Evolutionary conservation across 2,113 vertebrate species (phyloP).

Genomic region (Corythoichthys intestinalis): DNA sequence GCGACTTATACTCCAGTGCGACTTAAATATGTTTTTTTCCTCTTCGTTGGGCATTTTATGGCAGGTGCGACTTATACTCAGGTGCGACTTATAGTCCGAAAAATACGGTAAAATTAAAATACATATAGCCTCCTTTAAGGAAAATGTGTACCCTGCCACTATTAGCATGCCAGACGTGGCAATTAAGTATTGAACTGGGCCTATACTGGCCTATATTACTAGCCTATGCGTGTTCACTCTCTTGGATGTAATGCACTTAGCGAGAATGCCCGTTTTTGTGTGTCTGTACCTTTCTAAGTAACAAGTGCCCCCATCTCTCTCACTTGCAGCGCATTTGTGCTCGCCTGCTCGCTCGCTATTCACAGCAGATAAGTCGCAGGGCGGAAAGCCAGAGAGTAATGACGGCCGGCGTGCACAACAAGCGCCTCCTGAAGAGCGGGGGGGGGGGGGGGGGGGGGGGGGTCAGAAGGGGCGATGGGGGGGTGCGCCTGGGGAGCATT

Average conservation of each 20-base stretch:
- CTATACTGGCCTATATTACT: neutral
- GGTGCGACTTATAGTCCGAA: neutral
- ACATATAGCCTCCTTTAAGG: neutral
- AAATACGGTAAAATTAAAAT: neutral
- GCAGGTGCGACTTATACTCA: too few species aligned
- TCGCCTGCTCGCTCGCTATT: slow-evolving; percentile 39
- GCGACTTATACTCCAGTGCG: too few species aligned
- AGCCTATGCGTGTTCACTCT: slow-evolving; percentile 27
- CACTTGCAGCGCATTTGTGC: slow-evolving; percentile 45
- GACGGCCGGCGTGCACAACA: slow-evolving; percentile 61
- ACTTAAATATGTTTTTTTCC: too few species aligned
- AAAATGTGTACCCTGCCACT: neutral
- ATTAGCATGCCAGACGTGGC: slow-evolving; percentile 18
- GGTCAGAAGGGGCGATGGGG: slow-evolving; percentile 2
- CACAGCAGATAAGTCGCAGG: slow-evolving; percentile 54
- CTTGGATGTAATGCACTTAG: slow-evolving; percentile 38
- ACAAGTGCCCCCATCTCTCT: slow-evolving; percentile 51
- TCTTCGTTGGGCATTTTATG: too few species aligned
- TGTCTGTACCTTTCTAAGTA: slow-evolving; percentile 41
- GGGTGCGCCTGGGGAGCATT: slow-evolving; percentile 57
- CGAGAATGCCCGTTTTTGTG: slow-evolving; percentile 37
- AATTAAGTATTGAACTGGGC: slow-evolving; percentile 22
- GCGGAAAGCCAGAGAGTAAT: slow-evolving; percentile 65
- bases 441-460: neutral
- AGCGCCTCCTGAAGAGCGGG: slow-evolving; percentile 41